Base-by-base conservation (phyloP, 2,888 invertebrate genomes). In the Pachydiplax longipennis region DNA sequence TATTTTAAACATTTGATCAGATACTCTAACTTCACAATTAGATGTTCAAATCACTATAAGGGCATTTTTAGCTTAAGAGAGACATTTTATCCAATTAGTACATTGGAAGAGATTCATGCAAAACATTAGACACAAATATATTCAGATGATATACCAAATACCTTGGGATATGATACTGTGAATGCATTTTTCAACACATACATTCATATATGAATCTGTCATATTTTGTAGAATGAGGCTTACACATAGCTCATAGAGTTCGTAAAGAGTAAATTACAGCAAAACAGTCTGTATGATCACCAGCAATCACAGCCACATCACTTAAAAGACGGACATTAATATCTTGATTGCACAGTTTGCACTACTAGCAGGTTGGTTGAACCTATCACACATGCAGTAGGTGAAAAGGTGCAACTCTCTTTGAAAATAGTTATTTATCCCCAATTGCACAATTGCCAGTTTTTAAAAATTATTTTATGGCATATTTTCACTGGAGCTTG, bases 281-380 rank as follows among this genome's bases (percentile, higher is more conserved):
- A 87, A 87, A 87, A 87, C 87, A 65, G 58, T 65, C n/a, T 87
- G 61, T 12, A 65, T 87, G 37, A 87, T 87, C 87, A 87, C 87
- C 61, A 87, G 87, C 87, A 87, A 87, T 87, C 87, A 87, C 87
- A 87, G 87, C 87, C 87, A 87, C 87, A 87, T 65, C 87, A 87
- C 87, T 87, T 87, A 53, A 61, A 58, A 87, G 87, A 87, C 61
- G 87, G 87, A 87, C 87, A 87, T 87, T 87, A 53, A 61, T 61
- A 87, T 87, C 87, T 87, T 87, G 87, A 87, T 87, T 87, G 87
- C 87, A 87, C 87, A 87, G 87, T 87, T 61, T 87, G 87, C 87
- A 65, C 61, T 87, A 87, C 65, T 87, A 87, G 87, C 87, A 87
- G 58, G 61, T 61, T 87, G 87, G 87, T 87, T 87, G 65, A 87